phyloP scores from a whole-genome alignment of 92 coral and sea anemone genomes.

The Porites divaricata region DNA sequence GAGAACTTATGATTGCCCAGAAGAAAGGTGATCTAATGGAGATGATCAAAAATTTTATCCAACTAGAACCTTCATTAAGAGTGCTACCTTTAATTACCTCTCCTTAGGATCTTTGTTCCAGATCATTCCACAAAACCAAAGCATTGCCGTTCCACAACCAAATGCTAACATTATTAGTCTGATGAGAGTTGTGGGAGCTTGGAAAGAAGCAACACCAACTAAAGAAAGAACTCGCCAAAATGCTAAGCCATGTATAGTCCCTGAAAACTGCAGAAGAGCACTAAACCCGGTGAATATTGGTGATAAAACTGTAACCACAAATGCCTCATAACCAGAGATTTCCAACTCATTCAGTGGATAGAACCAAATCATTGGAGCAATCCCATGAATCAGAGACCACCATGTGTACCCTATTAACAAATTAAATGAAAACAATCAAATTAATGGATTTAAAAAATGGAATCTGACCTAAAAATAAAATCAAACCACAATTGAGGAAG shows the following conservation, averaged over 20 bases:
- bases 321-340: slow-evolving; percentile 95
- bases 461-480: too few relatives aligned
- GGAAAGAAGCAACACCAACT: slow-evolving; percentile 92
- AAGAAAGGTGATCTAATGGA: too few relatives aligned
- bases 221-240: slow-evolving; percentile 80
- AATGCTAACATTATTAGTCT: slow-evolving; percentile 81
- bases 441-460: too few relatives aligned
- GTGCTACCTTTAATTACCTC: slow-evolving; percentile 55
- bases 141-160: slow-evolving; percentile 97
- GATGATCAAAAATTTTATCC: too few relatives aligned
- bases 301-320: slow-evolving; percentile 81
- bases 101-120: slow-evolving; percentile 91
- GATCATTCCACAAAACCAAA: slow-evolving; percentile 96
- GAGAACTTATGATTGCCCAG: too few relatives aligned
- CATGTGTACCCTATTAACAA: slow-evolving; percentile 78
- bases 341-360: slow-evolving; percentile 95
- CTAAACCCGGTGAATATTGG: slow-evolving; percentile 77
- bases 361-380: slow-evolving; percentile 98
- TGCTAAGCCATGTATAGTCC: slow-evolving; percentile 86
- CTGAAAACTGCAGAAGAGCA: slow-evolving; percentile 68
- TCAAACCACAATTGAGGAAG: too few relatives aligned
- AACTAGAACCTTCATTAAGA: too few relatives aligned
- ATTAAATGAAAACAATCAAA: too few relatives aligned
- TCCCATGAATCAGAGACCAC: slow-evolving; percentile 92
- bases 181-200: slow-evolving; percentile 88